Evolutionary conservation across 1,140 invertebrate genomes (phyloP).

Genomic region (Yoshiicerus persimilis): DNA sequence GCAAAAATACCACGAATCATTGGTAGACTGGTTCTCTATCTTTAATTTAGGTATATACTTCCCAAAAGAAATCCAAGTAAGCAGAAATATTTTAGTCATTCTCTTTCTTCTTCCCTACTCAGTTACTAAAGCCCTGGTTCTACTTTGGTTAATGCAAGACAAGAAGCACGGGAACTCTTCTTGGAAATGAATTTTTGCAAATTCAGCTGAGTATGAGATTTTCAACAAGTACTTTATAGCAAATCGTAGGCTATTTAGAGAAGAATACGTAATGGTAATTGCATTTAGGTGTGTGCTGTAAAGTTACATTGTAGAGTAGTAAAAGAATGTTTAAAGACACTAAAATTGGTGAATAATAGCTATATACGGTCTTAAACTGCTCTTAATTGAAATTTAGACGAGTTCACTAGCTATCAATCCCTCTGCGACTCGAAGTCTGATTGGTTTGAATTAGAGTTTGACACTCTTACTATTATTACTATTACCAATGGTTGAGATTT

Average conservation of each 20-base stretch:
- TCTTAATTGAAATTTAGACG: neutral
- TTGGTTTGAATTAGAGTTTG: neutral
- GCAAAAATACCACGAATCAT: neutral
- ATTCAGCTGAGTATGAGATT: too few species aligned
- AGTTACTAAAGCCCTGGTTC: neutral
- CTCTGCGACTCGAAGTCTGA: neutral
- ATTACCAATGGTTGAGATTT: neutral
- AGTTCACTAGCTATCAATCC: neutral
- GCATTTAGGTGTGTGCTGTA: too few species aligned
- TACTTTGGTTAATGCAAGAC: too few species aligned
- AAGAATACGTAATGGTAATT: too few species aligned
- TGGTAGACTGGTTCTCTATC: neutral
- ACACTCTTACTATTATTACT: neutral
- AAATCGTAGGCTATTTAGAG: too few species aligned
- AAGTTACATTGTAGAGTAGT: too few species aligned
- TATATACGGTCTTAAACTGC: neutral
- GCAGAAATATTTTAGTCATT: neutral
- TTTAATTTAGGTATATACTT: slow-evolving; percentile 11
- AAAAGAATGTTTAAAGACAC: neutral
- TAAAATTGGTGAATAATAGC: neutral
- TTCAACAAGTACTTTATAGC: too few species aligned
- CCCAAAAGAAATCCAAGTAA: neutral
- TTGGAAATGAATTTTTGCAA: too few species aligned
- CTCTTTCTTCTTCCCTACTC: neutral
- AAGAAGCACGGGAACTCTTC: too few species aligned